A percentile compares a stretch with the other conserved stretches of the same genome.
Evolutionary conservation across 2,113 vertebrate species (phyloP).

Genomic region (Phodopus roborovskii): DNA sequence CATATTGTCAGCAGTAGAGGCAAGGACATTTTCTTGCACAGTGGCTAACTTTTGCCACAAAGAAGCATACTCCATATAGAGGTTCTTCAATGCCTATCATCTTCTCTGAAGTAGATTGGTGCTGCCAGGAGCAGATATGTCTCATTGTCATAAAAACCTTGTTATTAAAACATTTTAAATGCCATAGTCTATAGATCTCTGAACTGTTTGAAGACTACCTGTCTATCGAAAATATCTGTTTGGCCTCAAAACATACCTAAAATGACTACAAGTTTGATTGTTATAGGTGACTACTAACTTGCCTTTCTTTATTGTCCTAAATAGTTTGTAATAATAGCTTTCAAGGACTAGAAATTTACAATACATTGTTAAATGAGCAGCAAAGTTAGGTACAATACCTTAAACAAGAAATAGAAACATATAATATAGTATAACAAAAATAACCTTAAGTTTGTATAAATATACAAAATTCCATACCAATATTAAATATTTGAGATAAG

Average conservation of each 20-base stretch:
- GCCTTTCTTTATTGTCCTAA: neutral
- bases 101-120: neutral
- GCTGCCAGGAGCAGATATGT: neutral
- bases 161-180: neutral
- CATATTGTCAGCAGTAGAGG: neutral
- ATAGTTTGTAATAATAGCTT: neutral
- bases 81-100: neutral
- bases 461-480: neutral
- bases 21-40: neutral
- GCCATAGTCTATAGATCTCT: neutral
- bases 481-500: neutral
- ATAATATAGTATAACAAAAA: neutral
- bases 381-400: neutral
- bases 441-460: neutral
- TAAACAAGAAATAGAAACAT: neutral
- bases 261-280: neutral
- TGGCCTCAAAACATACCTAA: neutral
- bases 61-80: neutral
- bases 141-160: neutral
- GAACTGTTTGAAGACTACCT: neutral
- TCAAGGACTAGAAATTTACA: neutral
- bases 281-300: neutral
- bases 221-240: neutral
- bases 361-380: neutral
- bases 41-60: neutral